phyloP scores from a whole-genome alignment of 2,113 vertebrate species.

The Clinocottus analis region DNA sequence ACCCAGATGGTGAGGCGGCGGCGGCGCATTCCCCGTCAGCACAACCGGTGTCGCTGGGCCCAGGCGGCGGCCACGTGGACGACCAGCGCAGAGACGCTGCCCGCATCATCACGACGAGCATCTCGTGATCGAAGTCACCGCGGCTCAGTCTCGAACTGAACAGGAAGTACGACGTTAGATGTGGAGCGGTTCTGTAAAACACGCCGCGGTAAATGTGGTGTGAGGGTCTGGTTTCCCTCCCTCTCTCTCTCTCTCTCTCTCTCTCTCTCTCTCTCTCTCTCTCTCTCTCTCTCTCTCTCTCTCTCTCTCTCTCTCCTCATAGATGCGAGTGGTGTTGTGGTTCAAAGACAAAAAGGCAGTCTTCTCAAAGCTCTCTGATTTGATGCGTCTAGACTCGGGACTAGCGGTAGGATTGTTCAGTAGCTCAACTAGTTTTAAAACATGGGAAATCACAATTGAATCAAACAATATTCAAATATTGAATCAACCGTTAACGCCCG shows the following conservation, averaged over 20 bases:
- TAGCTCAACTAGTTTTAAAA: background rate
- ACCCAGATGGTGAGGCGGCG: slow-evolving; percentile 77
- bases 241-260: slow-evolving; percentile 31
- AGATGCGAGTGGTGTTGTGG: slow-evolving; percentile 16
- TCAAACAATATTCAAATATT: background rate
- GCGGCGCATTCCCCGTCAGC: slow-evolving; percentile 32
- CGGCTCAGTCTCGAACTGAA: slow-evolving; percentile 7
- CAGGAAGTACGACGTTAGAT: slow-evolving; percentile 13
- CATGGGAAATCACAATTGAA: background rate
- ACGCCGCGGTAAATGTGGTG: slow-evolving; percentile 18
- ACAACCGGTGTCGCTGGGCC: slow-evolving; percentile 45
- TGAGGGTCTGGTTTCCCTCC: slow-evolving; percentile 10
- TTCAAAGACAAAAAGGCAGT: slow-evolving; percentile 1
- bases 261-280: slow-evolving; percentile 27
- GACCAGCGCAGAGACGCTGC: slow-evolving; percentile 2
- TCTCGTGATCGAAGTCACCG: slow-evolving; percentile 5
- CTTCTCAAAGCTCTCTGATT: background rate
- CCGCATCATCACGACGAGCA: background rate
- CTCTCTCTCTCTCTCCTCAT: slow-evolving; percentile 28
- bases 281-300: slow-evolving; percentile 16
- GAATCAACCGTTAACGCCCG: background rate
- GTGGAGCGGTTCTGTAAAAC: slow-evolving; percentile 8
- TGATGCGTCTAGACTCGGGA: background rate
- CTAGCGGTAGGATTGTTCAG: background rate
- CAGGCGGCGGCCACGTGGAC: slow-evolving; percentile 28